These are phyloP conservation scores for Alsophila aescularia DNA, from an alignment of 2,888 invertebrate genomes.

Conservation along the genomic window DNA sequence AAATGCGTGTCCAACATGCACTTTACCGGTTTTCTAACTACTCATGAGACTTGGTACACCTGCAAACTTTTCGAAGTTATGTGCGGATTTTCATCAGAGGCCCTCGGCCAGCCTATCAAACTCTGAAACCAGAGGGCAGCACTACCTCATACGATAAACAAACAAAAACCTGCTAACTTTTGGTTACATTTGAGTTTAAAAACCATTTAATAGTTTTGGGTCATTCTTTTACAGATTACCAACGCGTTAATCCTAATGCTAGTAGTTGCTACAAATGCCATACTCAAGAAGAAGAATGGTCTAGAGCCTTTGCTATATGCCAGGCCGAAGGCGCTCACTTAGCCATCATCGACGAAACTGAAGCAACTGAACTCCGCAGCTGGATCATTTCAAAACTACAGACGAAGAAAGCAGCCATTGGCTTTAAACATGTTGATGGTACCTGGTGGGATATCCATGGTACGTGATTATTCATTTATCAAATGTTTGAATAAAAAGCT, in stretches of 20 bases:
- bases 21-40: too few species aligned
- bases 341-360: constrained; percentile 52
- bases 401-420: neutral
- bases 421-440: constrained; percentile 42
- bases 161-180: too few species aligned
- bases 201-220: too few species aligned
- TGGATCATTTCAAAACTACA: neutral
- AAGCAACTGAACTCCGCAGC: constrained; percentile 13
- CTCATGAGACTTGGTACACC: too few species aligned
- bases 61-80: too few species aligned
- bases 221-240: constrained; percentile 35
- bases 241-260: constrained; percentile 39
- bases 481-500: neutral
- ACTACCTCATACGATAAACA: too few species aligned
- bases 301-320: constrained; percentile 54
- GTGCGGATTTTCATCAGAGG: too few species aligned
- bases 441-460: constrained; percentile 13
- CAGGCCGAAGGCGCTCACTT: constrained; percentile 57
- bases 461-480: neutral
- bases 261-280: constrained; percentile 64
- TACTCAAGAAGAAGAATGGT: constrained; percentile 46
- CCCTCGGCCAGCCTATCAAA: too few species aligned
- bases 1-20: too few species aligned
- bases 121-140: too few species aligned
- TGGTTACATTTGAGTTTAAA: too few species aligned